A percentile compares a stretch with the other conserved stretches of the same genome.
Evolutionary conservation across 2,113 vertebrate species (phyloP).

Genomic region (Reinhardtius hippoglossoides): DNA sequence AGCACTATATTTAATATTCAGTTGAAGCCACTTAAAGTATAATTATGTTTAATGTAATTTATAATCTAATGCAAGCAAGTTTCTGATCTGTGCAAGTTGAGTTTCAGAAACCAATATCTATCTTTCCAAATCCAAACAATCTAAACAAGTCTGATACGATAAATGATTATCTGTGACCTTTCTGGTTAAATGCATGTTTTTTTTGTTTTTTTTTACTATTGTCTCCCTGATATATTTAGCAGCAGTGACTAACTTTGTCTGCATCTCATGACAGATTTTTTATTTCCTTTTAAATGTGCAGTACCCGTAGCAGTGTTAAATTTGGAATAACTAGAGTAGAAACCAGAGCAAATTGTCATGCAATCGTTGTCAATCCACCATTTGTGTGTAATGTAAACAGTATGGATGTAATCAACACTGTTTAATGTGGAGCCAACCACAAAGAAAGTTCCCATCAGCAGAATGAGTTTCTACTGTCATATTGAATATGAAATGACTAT

Average conservation of each 20-base stretch:
- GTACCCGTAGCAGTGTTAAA: neutral
- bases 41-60: too few species aligned
- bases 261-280: neutral
- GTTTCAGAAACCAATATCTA: too few species aligned
- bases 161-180: too few species aligned
- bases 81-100: too few species aligned
- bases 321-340: slow-evolving; percentile 11
- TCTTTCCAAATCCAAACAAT: too few species aligned
- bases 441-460: neutral
- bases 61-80: too few species aligned
- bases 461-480: slow-evolving; percentile 6
- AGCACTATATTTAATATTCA: too few species aligned
- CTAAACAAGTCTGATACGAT: too few species aligned
- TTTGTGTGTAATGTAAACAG: neutral
- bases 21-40: too few species aligned
- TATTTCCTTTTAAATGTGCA: neutral
- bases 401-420: neutral
- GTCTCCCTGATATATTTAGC: too few species aligned
- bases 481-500: slow-evolving; percentile 35
- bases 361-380: neutral
- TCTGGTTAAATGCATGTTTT: too few species aligned
- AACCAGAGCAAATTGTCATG: neutral
- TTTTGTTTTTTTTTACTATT: too few species aligned
- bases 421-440: neutral
- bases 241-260: neutral